A percentile compares a stretch with the other conserved stretches of the same genome.
These are phyloP conservation scores for Mechanitis messenoides DNA, from an alignment of 2,888 invertebrate genomes.

Conservation along the genomic window DNA sequence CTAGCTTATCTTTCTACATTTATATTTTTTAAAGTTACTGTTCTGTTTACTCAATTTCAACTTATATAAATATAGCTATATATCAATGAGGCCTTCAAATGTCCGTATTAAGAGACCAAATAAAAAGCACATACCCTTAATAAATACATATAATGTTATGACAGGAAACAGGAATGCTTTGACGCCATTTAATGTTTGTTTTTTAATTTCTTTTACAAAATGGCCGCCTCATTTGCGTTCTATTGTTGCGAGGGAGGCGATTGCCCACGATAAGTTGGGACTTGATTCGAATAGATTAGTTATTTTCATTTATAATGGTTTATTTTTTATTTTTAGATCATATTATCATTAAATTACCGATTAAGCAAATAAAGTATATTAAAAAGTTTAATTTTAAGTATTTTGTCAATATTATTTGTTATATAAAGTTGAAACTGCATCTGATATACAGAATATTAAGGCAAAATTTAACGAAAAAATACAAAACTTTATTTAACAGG, in stretches of 20 bases:
- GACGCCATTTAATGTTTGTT: conserved; percentile 24
- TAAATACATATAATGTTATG: conserved; percentile 18
- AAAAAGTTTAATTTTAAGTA: too few species aligned
- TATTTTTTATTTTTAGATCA: too few species aligned
- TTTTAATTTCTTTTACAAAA: conserved; percentile 42
- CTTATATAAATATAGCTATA: background rate
- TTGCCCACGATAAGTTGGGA: conserved; percentile 23
- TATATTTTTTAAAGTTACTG: too few species aligned
- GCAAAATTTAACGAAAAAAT: too few species aligned
- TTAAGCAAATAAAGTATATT: too few species aligned
- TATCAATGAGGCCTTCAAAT: background rate
- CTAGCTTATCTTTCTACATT: too few species aligned
- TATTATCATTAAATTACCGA: too few species aligned
- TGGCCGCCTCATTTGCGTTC: conserved; percentile 53
- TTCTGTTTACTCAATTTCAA: too few species aligned
- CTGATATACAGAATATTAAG: too few species aligned
- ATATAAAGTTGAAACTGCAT: too few species aligned
- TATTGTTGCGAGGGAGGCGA: conserved; percentile 43
- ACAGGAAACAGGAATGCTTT: conserved; percentile 28
- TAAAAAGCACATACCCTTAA: background rate
- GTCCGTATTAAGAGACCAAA: background rate
- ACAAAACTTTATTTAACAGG: background rate
- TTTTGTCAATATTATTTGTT: too few species aligned
- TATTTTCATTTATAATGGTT: too few species aligned
- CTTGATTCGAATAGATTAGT: conserved; percentile 8